These are phyloP conservation scores for Eumacrocentrus americanus DNA, from an alignment of 2,888 invertebrate genomes.

Conservation along the genomic window DNA sequence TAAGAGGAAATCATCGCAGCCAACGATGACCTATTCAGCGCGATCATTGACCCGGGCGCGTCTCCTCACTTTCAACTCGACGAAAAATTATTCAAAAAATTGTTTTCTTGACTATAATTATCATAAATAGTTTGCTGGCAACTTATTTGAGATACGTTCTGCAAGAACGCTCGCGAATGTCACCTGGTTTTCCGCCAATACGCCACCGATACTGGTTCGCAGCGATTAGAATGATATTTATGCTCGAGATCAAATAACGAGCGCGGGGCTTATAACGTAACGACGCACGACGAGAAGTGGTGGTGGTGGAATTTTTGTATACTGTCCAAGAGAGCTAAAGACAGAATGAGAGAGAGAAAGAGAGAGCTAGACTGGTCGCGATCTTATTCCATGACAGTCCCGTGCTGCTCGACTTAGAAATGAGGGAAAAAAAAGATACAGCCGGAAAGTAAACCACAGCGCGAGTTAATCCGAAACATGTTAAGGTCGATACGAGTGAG, in stretches of 20 bases:
- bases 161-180: constrained; percentile 34
- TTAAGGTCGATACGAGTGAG: constrained; percentile 15
- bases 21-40: constrained; percentile 9
- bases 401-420: constrained; percentile 15
- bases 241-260: constrained; percentile 26
- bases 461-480: constrained; percentile 10
- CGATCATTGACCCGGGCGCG: constrained; percentile 2
- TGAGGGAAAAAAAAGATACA: constrained; percentile 10
- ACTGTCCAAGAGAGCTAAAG: too few relatives aligned
- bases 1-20: constrained; percentile 19
- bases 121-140: too few relatives aligned
- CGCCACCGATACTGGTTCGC: constrained; percentile 8
- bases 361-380: neutral
- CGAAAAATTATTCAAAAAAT: neutral
- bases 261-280: constrained; percentile 5
- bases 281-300: neutral
- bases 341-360: neutral
- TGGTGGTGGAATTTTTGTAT: constrained; percentile 13
- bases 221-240: constrained; percentile 33
- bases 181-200: constrained; percentile 34
- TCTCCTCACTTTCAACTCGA: neutral
- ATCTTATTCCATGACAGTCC: neutral
- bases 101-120: too few relatives aligned
- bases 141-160: constrained; percentile 31
- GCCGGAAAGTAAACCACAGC: constrained; percentile 17